Evolutionary conservation across 1,140 invertebrate genomes (phyloP), one percentile per base, ranked within the genome.

Genomic region (Dendrolimus kikuchii): DNA sequence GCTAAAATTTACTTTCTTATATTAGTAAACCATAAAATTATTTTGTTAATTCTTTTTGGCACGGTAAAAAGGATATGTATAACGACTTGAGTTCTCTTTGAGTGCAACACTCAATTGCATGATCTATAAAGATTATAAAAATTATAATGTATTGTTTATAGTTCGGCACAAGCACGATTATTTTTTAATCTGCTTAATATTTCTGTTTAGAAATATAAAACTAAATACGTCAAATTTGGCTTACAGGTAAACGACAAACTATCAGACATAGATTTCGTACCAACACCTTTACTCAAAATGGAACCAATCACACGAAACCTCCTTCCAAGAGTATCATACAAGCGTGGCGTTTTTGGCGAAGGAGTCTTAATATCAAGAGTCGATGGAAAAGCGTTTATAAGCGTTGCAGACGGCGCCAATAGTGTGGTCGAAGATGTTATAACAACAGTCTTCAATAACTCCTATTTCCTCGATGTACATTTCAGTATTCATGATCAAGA

Each of bases 401-500:
- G 94, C 66, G 92, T 95, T 0, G 94, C 95, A 0, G 95, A 96
- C 61, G 94, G 94, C 1, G 92, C 93, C 0, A 95, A 95, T 68
- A 93, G 92, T 55, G 95, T 97, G 2, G 93, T 97, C 0, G 95
- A 96, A 77, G 95, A 97, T 72, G 95, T 98, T 0, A 95, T 98
- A 0, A 96, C 95, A 0, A 96, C 96, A 0, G 95, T 98, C 5
- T 95, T 99, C 70, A 98, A 99, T 77, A 95, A 95, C 68, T 97
- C 96, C 0, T 93, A 93, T 74, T 95, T 98, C 87, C 79, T 98
- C n/a, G 95, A 97, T 57, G 86, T 98, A 0, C 94, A 96, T 81
- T 96, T 97, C 67, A 96, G 93, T 61, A 95, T 96, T 42, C 95
- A 97, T 68, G 95, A 95, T 81, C 91, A 96, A 87, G 96, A 98